Conservation (phyloP, 2,113 vertebrate species). For the Hippolais icterina region DNA sequence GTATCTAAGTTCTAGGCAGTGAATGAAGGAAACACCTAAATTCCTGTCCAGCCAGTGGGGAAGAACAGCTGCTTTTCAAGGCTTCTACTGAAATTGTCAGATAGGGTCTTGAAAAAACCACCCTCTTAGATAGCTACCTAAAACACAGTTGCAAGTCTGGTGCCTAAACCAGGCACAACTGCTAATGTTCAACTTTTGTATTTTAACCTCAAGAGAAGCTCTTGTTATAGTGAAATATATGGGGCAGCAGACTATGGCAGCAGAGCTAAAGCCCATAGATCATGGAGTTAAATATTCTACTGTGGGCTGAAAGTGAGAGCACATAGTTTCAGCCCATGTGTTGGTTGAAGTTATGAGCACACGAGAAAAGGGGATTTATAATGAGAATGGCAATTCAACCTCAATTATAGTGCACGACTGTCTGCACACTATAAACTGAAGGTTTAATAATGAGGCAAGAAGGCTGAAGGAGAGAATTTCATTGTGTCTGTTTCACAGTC, state of each 20-base stretch:
- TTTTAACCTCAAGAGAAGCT: background rate
- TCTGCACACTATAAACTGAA: conserved; percentile 56
- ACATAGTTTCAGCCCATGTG: conserved; percentile 5
- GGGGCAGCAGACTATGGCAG: background rate
- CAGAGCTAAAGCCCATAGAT: conserved; percentile 16
- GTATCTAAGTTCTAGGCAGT: background rate
- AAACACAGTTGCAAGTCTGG: background rate
- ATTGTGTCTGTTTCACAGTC: conserved; percentile 39
- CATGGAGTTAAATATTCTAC: conserved; percentile 27
- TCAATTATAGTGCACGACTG: conserved; percentile 40
- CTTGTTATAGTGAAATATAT: conserved; percentile 20
- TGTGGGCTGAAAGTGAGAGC: conserved; percentile 3
- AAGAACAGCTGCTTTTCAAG: background rate
- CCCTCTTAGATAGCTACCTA: background rate
- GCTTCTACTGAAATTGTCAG: background rate
- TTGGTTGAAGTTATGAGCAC: conserved; percentile 49
- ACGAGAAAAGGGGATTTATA: conserved; percentile 39
- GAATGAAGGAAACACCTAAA: background rate
- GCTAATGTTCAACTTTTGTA: background rate
- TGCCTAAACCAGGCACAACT: background rate
- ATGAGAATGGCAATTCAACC: conserved; percentile 59
- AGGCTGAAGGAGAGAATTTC: conserved; percentile 42
- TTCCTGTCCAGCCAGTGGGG: background rate
- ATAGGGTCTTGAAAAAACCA: background rate
- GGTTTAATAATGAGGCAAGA: conserved; percentile 55